Conservation (phyloP, 2,888 invertebrate species). For the Ellobium chinense region DNA sequence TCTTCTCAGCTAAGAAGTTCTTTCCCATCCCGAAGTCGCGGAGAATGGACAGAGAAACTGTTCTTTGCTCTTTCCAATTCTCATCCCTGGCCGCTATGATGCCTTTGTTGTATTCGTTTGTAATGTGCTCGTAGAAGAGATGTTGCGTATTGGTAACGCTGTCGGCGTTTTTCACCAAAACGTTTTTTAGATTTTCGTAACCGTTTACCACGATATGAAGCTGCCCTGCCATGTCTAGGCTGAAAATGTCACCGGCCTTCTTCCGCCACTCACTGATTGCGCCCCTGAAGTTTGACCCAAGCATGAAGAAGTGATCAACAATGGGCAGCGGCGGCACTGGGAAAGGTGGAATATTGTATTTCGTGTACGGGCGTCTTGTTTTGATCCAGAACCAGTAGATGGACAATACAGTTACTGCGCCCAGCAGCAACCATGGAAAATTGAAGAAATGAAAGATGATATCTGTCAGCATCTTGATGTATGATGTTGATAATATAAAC, state of each 20-base stretch:
- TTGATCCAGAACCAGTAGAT: slow-evolving; percentile 5
- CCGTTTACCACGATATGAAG: slow-evolving; percentile 8
- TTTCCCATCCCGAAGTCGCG: slow-evolving; percentile 42
- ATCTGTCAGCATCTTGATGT: too few species aligned
- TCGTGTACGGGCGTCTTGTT: not conserved
- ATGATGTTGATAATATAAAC: too few species aligned
- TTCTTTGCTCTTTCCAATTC: slow-evolving; percentile 37
- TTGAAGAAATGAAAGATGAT: too few species aligned
- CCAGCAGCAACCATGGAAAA: not conserved
- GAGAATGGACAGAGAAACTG: slow-evolving; percentile 32
- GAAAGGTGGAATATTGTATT: slow-evolving; percentile 12
- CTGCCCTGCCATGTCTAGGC: not conserved
- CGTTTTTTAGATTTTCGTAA: not conserved
- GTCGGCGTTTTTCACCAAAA: slow-evolving; percentile 24
- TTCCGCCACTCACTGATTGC: slow-evolving; percentile 3
- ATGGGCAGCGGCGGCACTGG: not conserved
- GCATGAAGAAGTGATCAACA: not conserved
- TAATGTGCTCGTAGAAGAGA: not conserved
- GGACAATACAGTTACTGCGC: not conserved
- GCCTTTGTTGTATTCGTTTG: not conserved
- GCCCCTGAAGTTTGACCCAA: not conserved
- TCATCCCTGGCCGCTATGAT: not conserved
- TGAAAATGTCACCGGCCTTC: slow-evolving; percentile 7
- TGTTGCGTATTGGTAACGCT: not conserved
- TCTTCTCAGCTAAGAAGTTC: slow-evolving; percentile 37